Conservation (phyloP, 2,888 invertebrate genomes). For the Linnaemya vulpina region DNA sequence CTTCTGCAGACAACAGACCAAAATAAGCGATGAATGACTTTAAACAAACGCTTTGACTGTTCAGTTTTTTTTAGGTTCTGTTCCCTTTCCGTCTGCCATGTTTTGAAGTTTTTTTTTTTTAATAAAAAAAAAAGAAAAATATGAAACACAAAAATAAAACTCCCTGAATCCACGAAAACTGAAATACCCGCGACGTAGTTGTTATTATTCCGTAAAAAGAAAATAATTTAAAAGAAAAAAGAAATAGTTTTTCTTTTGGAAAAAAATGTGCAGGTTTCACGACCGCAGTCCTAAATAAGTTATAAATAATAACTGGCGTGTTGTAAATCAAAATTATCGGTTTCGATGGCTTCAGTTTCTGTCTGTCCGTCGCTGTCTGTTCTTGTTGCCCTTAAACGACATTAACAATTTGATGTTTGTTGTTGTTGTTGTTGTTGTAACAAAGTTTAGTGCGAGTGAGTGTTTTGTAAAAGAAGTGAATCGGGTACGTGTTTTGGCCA, state of each 20-base stretch:
- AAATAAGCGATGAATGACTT: slow-evolving; percentile 53
- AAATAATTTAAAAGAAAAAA: background rate
- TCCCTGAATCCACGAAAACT: slow-evolving; percentile 17
- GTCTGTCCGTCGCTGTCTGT: slow-evolving; percentile 47
- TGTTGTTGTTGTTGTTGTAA: background rate
- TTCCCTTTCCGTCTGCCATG: slow-evolving; percentile 33
- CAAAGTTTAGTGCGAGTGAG: slow-evolving; percentile 31
- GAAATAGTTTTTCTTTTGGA: slow-evolving; percentile 41
- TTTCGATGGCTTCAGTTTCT: slow-evolving; percentile 75
- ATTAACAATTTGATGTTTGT: slow-evolving; percentile 3
- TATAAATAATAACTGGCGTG: slow-evolving; percentile 83
- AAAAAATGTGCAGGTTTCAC: slow-evolving; percentile 65
- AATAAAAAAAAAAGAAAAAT: no score
- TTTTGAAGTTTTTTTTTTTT: slow-evolving; percentile 11
- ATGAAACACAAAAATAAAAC: background rate
- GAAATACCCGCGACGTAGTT: slow-evolving; percentile 24
- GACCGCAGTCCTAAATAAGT: slow-evolving; percentile 80
- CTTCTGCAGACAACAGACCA: slow-evolving; percentile 22
- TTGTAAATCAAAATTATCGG: slow-evolving; percentile 83
- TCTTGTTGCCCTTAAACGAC: slow-evolving; percentile 3
- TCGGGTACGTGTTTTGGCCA: slow-evolving; percentile 19
- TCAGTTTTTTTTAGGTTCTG: slow-evolving; percentile 28
- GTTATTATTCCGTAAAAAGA: slow-evolving; percentile 14
- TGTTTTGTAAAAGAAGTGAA: slow-evolving; percentile 51
- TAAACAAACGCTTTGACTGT: slow-evolving; percentile 43